A percentile compares a stretch with the other conserved stretches of the same genome.
Conservation (phyloP, 2,113 vertebrate genomes). For the Trinectes maculatus region DNA sequence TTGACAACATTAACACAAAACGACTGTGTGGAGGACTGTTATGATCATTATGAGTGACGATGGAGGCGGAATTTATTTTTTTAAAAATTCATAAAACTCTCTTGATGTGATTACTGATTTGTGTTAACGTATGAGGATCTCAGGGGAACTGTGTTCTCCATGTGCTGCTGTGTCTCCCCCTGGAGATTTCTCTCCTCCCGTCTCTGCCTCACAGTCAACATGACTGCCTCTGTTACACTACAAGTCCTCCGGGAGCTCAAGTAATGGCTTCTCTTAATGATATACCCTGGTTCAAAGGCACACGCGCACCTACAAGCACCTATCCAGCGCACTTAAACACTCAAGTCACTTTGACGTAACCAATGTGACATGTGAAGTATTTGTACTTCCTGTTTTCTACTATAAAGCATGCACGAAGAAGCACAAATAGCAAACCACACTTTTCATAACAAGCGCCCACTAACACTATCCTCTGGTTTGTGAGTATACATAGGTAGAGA, state of each 20-base stretch:
- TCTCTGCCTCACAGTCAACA: slow-evolving; percentile 38
- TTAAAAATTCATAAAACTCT: no score
- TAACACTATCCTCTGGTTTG: slow-evolving; percentile 10
- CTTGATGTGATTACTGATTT: no score
- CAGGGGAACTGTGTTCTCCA: background rate
- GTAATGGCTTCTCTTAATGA: slow-evolving; percentile 29
- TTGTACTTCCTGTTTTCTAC: background rate
- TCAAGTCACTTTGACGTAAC: background rate
- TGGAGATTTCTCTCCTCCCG: slow-evolving; percentile 30
- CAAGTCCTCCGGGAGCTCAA: slow-evolving; percentile 24
- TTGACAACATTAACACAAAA: no score
- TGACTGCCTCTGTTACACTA: slow-evolving; percentile 8
- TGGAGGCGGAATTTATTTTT: no score
- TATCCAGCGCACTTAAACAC: background rate
- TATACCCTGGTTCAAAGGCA: no score
- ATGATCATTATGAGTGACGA: no score
- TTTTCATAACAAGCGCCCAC: background rate
- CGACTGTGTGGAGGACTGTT: no score
- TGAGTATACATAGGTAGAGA: background rate
- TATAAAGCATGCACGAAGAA: background rate
- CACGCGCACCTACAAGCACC: background rate
- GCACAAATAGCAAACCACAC: background rate
- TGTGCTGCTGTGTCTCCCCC: slow-evolving; percentile 10
- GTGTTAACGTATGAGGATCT: no score
- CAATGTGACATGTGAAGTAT: slow-evolving; percentile 5